Percentiles rank a stretch among this genome's conserved stretches.
These are phyloP conservation scores for Rhyacophila brunnea DNA, from an alignment of 1,140 invertebrate genomes.

Conservation along the genomic window DNA sequence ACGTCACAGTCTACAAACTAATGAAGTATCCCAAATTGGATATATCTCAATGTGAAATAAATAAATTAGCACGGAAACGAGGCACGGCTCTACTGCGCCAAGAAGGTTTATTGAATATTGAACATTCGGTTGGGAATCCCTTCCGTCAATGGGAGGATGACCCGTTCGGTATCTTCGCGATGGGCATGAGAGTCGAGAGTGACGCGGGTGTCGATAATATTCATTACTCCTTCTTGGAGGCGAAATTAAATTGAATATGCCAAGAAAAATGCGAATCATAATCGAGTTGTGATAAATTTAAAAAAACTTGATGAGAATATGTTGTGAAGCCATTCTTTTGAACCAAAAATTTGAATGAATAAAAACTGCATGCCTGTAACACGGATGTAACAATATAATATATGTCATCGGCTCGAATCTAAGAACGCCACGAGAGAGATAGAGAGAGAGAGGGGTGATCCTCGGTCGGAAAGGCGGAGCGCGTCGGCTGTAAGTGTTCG, in stretches of 20 bases:
- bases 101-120: slow-evolving; percentile 35
- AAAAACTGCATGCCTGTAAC: slow-evolving; percentile 32
- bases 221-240: slow-evolving; percentile 31
- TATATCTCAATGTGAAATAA: slow-evolving; percentile 19
- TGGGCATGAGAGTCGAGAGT: background rate
- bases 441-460: too few species aligned
- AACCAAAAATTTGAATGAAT: slow-evolving; percentile 26
- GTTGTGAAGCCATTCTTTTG: slow-evolving; percentile 31
- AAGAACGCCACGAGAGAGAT: too few species aligned
- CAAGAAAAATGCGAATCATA: slow-evolving; percentile 36
- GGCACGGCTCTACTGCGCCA: slow-evolving; percentile 34
- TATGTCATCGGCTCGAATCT: background rate
- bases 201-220: slow-evolving; percentile 8
- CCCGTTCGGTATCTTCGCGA: background rate
- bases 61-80: slow-evolving; percentile 31
- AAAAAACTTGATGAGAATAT: slow-evolving; percentile 33
- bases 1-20: slow-evolving; percentile 37
- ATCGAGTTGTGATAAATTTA: slow-evolving; percentile 30
- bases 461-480: too few species aligned
- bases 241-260: slow-evolving; percentile 32
- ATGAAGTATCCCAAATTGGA: slow-evolving; percentile 23
- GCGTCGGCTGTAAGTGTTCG: slow-evolving; percentile 31
- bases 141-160: background rate
- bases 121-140: background rate
- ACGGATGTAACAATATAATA: slow-evolving; percentile 10